Percentiles rank a stretch among this genome's conserved stretches.
Evolutionary conservation across 1,140 invertebrate genomes (phyloP).

Genomic region (Nephila pilipes): DNA sequence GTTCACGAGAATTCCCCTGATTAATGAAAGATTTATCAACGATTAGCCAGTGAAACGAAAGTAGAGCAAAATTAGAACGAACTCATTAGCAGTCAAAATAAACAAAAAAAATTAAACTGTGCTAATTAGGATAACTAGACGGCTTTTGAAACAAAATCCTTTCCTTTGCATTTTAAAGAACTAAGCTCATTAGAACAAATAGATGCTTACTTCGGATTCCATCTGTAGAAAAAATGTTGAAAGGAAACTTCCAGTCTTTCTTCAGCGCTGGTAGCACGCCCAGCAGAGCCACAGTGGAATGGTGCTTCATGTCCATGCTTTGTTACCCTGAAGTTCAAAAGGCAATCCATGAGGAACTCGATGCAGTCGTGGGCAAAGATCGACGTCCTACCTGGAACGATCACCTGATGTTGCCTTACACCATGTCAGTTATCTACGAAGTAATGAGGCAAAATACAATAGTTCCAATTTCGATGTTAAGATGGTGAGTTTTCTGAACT

Average conservation of each 20-base stretch:
- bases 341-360: constrained; percentile 78
- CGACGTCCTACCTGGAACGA: constrained; percentile 76
- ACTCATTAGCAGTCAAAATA: too few species aligned
- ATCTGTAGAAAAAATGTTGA: constrained; percentile 76
- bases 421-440: constrained; percentile 78
- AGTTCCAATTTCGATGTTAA: constrained; percentile 76
- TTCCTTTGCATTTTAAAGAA: too few species aligned
- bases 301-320: constrained; percentile 78
- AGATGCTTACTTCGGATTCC: too few species aligned
- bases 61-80: too few species aligned
- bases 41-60: too few species aligned
- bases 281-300: constrained; percentile 77
- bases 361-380: constrained; percentile 77
- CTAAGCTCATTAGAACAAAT: too few species aligned
- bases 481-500: constrained; percentile 44
- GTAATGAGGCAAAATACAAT: constrained; percentile 77
- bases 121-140: too few species aligned
- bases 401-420: constrained; percentile 77
- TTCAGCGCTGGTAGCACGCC: constrained; percentile 79
- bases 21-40: too few species aligned
- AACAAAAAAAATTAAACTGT: too few species aligned
- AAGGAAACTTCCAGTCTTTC: constrained; percentile 77
- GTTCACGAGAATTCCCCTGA: too few species aligned
- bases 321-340: constrained; percentile 77
- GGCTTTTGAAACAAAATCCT: too few species aligned